Evolutionary conservation across 2,113 vertebrate genomes (phyloP).

Genomic region (Recurvirostra avosetta): DNA sequence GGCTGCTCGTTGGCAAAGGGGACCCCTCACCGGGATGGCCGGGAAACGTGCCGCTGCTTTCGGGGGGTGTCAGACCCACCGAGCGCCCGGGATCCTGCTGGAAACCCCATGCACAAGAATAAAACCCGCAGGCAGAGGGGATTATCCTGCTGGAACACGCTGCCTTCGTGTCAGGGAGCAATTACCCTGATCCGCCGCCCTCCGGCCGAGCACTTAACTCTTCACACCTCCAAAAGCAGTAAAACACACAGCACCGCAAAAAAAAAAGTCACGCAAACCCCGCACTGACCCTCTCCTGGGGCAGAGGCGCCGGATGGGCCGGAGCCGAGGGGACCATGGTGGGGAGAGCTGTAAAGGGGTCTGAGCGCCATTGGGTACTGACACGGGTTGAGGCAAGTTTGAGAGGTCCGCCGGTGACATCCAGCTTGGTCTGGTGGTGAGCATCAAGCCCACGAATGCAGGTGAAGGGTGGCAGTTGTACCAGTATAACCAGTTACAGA

Average conservation of each 20-base stretch:
- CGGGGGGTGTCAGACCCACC: fast-evolving
- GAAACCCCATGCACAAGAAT: not conserved
- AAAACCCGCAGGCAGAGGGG: not conserved
- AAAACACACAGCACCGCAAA: not conserved
- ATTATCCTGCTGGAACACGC: slow-evolving; percentile 12
- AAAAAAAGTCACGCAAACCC: fast-evolving
- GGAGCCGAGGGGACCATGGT: fast-evolving
- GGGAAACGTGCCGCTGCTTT: fast-evolving
- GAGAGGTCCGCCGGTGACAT: fast-evolving
- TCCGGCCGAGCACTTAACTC: not conserved
- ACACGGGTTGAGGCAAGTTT: not conserved
- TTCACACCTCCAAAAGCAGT: not conserved
- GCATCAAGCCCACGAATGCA: fast-evolving
- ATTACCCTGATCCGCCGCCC: not conserved
- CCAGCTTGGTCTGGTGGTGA: not conserved
- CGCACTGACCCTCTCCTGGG: fast-evolving
- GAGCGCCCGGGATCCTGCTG: not conserved
- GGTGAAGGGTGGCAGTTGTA: not conserved
- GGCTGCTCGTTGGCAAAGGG: not conserved
- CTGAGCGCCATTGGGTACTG: fast-evolving
- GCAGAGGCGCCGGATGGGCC: not conserved
- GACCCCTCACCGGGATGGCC: fast-evolving
- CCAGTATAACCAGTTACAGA: not conserved
- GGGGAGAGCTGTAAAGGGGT: not conserved
- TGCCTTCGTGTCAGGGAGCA: not conserved